phyloP scores from a whole-genome alignment of 2,888 invertebrate genomes.

The Apamea epomidion region DNA sequence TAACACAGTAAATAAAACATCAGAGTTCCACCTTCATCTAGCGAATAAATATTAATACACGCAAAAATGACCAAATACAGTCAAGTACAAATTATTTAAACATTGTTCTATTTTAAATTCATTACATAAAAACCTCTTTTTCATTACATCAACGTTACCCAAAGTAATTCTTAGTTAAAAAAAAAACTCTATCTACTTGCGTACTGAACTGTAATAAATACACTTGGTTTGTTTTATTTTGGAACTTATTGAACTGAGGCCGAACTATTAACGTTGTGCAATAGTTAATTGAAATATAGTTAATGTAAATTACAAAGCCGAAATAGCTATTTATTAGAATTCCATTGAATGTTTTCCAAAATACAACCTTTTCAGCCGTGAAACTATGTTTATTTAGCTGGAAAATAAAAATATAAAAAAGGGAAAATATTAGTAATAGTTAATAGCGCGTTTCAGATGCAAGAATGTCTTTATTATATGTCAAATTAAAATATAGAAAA shows the following conservation, averaged over 20 bases:
- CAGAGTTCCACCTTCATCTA: background rate
- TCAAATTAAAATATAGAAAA: background rate
- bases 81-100: constrained; percentile 15
- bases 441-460: background rate
- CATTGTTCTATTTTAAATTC: constrained; percentile 4
- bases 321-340: constrained; percentile 16
- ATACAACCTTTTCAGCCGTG: background rate
- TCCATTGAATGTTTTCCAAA: background rate
- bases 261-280: constrained; percentile 53
- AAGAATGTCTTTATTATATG: background rate
- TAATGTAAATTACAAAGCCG: constrained; percentile 22
- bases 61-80: constrained; percentile 2
- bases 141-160: constrained; percentile 55
- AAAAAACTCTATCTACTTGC: constrained; percentile 56
- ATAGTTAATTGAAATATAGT: constrained; percentile 55
- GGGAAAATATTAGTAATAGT: background rate
- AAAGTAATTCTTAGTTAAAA: constrained; percentile 42
- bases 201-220: constrained; percentile 56
- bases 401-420: too few relatives aligned
- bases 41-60: background rate
- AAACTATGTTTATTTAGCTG: background rate
- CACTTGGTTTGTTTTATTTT: constrained; percentile 45
- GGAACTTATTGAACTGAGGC: constrained; percentile 35
- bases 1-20: background rate
- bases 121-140: constrained; percentile 45